Conservation (phyloP, 2,888 invertebrate species). For the Apotomis turbidana region DNA sequence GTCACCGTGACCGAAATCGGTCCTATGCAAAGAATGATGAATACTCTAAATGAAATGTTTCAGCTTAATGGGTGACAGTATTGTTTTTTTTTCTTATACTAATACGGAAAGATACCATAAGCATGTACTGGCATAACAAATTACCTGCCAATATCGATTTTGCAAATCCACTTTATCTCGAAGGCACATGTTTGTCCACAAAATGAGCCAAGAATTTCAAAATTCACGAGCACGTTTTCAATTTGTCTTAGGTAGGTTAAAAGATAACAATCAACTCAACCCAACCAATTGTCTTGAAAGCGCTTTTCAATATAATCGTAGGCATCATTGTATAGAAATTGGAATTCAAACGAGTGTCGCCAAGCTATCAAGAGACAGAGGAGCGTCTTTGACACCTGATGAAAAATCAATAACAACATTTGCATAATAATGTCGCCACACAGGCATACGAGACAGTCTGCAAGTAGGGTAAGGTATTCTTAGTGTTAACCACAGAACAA, state of each 20-base stretch:
- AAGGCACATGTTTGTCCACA: not conserved
- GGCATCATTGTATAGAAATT: slow-evolving; percentile 44
- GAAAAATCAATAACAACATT: slow-evolving; percentile 59
- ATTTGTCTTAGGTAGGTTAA: slow-evolving; percentile 24
- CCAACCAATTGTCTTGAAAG: slow-evolving; percentile 25
- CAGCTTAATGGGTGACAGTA: too few species aligned
- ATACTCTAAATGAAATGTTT: too few species aligned
- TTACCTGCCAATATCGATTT: not conserved
- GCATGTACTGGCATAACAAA: too few species aligned
- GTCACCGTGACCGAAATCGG: too few species aligned
- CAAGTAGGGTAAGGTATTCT: too few species aligned
- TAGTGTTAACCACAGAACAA: too few species aligned
- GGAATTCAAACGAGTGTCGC: slow-evolving; percentile 43
- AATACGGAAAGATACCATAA: too few species aligned
- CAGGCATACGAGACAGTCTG: slow-evolving; percentile 5
- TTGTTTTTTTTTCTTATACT: too few species aligned
- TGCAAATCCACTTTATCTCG: not conserved
- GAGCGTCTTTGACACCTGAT: slow-evolving; percentile 51
- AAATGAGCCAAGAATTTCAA: slow-evolving; percentile 1
- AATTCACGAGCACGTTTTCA: slow-evolving; percentile 22
- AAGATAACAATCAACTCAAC: slow-evolving; percentile 26
- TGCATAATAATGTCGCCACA: slow-evolving; percentile 49
- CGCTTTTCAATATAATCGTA: slow-evolving; percentile 24
- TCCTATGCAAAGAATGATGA: too few species aligned
- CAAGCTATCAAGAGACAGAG: slow-evolving; percentile 37